phyloP scores from a whole-genome alignment of 1,140 invertebrate genomes.

The Drosophila ananassae region DNA sequence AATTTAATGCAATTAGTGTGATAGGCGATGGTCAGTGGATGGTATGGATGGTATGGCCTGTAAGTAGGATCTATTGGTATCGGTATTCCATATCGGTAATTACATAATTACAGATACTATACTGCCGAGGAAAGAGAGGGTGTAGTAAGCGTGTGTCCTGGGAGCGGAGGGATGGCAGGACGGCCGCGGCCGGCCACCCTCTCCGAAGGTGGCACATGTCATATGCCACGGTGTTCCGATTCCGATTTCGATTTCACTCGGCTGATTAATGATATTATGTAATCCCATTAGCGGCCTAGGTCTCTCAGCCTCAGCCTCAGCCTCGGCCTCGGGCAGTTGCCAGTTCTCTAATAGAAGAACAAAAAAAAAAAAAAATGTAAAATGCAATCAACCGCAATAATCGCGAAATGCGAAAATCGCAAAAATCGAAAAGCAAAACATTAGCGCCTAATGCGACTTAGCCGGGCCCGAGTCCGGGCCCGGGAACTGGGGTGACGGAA shows the following conservation, averaged over 20 bases:
- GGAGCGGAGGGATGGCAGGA: conserved; percentile 15
- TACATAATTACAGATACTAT: conserved; percentile 68
- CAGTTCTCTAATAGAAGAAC: conserved; percentile 15
- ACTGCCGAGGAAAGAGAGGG: background rate
- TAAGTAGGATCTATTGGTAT: conserved; percentile 2
- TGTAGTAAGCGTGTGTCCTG: conserved; percentile 59
- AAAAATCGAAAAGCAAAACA: conserved; percentile 49
- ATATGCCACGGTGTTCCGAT: conserved; percentile 24
- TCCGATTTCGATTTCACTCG: conserved; percentile 53
- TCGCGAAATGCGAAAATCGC: conserved; percentile 51
- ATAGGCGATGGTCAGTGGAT: conserved; percentile 53
- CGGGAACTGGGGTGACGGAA: background rate
- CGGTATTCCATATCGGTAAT: conserved; percentile 46
- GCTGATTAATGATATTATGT: conserved; percentile 79
- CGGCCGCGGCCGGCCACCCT: background rate
- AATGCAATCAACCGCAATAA: conserved; percentile 73
- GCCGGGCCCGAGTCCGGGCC: background rate
- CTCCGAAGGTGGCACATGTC: conserved; percentile 55
- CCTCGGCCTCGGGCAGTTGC: conserved; percentile 18
- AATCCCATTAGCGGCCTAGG: conserved; percentile 61
- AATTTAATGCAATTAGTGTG: conserved; percentile 81
- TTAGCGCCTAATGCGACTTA: conserved; percentile 69
- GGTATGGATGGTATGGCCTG: conserved; percentile 5
- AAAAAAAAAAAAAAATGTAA: conserved; percentile 17
- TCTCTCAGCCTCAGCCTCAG: conserved; percentile 11